Evolutionary conservation across 2,888 invertebrate genomes (phyloP), one percentile per base, ranked within the genome.

Genomic region (Campopleginae sp.): DNA sequence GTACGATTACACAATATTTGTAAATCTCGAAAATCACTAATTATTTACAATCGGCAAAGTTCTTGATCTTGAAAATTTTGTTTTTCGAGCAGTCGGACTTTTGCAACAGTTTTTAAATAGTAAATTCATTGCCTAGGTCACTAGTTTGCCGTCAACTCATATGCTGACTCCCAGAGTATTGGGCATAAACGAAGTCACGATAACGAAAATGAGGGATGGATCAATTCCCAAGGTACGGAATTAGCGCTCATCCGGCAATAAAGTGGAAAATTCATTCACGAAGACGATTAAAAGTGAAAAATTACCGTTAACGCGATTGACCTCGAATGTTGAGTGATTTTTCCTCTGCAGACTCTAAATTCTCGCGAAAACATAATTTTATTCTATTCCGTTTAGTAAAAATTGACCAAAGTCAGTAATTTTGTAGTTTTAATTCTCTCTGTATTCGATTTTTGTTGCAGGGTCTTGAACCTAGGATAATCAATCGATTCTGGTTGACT

Each of bases 401-500:
- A 38, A 38, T 38, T 38, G 38, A 38, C 38, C 10, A 38, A 38
- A 1, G 0, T 38, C 38, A 1, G 10, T 38, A 10, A 38, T 38
- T 38, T 38, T 38, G 8, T 0, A 38, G 38, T 63, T 19, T 19
- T n/a, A 42, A 38, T 38, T 17, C 42, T 17, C 19, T 33, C 75
- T 71, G 23, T 86, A 76, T 72, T 51, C 19, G 17, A 61, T 14
- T 65, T 48, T 75, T 82, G 12, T 46, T 94, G 27, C 90, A 96
- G 96, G 94, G 94, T 88, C 94, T 96, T 10, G 93, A 96, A 0
- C 95, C 95, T 89, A 93, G 92, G 58, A 95, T 97, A n/a, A 90
- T 98, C 82, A 95, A 96, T 88, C 95, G 98, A 72, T 97, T 99
- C 94, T 99, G 98, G 93, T 94, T 98, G 83, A 97, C 98, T 10